Evolutionary conservation across 2,113 vertebrate genomes (phyloP).

Genomic region (Otis tarda): DNA sequence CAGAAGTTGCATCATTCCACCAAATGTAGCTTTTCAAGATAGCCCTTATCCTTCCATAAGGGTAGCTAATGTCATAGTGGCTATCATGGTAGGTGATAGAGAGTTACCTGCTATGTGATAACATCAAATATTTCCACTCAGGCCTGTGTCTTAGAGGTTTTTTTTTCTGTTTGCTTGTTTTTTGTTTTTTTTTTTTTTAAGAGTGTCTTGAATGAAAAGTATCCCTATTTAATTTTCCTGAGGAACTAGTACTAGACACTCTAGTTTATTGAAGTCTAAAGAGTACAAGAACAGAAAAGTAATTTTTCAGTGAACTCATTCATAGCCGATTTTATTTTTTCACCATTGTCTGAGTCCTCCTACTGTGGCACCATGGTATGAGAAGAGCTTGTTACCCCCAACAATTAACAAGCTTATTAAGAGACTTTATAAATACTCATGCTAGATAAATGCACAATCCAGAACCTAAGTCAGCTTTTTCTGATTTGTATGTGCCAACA

Average conservation of each 20-base stretch:
- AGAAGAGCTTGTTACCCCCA: neutral
- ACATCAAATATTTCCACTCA: neutral
- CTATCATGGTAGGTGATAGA: neutral
- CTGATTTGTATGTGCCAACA: neutral
- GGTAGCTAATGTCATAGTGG: neutral
- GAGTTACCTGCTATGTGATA: neutral
- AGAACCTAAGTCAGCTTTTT: neutral
- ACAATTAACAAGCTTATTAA: neutral
- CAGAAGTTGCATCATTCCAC: neutral
- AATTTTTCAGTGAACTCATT: neutral
- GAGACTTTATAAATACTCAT: neutral
- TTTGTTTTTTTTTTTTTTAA: no score
- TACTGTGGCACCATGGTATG: neutral
- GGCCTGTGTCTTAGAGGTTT: neutral
- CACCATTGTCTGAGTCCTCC: neutral
- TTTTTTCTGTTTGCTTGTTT: no score
- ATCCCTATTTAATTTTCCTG: neutral
- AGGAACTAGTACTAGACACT: neutral
- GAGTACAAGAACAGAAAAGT: neutral
- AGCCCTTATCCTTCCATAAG: neutral
- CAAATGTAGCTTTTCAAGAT: neutral
- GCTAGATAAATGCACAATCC: neutral
- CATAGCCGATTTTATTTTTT: neutral
- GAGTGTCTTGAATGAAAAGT: neutral
- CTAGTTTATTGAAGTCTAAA: neutral